phyloP scores from a whole-genome alignment of 2,113 vertebrate species.

The Pantherophis guttatus region DNA sequence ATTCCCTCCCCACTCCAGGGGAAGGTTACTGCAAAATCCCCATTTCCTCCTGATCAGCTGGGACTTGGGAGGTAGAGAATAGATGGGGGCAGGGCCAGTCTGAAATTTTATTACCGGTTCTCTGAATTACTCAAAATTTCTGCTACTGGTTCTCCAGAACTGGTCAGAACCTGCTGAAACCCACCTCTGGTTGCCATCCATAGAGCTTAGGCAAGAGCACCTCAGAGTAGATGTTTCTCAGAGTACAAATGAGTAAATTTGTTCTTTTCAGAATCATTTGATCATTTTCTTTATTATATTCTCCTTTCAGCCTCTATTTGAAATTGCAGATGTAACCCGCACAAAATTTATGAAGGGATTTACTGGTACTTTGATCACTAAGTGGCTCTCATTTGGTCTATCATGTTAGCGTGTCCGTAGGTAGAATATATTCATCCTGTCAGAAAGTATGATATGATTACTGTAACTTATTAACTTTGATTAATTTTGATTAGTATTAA shows the following conservation, averaged over 20 bases:
- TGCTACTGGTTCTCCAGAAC: no score
- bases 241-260: background rate
- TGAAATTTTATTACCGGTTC: no score
- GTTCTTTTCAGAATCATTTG: background rate
- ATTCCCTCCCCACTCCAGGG: no score
- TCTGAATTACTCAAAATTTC: no score
- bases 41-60: no score
- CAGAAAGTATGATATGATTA: background rate
- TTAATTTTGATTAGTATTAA: no score
- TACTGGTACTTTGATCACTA: background rate
- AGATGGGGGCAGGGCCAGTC: no score
- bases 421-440: background rate
- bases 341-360: background rate
- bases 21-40: no score
- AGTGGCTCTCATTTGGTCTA: background rate
- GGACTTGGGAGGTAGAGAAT: no score
- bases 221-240: background rate
- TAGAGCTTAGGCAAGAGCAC: background rate
- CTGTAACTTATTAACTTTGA: no score
- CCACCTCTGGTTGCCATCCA: background rate
- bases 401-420: background rate
- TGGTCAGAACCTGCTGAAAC: no score
- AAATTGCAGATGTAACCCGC: background rate
- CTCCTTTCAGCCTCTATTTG: background rate
- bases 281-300: background rate